These are phyloP conservation scores for Nephrotoma flavescens DNA, from an alignment of 2,888 invertebrate species.

Conservation along the genomic window DNA sequence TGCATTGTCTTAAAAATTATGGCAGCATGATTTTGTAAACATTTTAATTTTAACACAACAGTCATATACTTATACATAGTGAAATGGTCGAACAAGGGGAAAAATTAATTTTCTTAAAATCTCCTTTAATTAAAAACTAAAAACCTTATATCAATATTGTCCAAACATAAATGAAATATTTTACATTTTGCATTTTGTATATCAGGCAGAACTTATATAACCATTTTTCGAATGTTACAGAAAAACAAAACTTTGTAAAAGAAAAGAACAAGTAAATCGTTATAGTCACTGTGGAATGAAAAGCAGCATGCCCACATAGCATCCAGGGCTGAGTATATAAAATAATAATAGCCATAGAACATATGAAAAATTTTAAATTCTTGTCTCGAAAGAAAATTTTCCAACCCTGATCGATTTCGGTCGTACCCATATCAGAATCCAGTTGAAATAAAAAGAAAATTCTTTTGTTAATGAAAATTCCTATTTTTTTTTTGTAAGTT, in stretches of 20 bases:
- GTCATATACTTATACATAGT: too few species aligned
- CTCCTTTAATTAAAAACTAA: too few species aligned
- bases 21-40: too few species aligned
- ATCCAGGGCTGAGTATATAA: background rate
- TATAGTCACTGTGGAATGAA: background rate
- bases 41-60: too few species aligned
- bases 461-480: background rate
- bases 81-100: too few species aligned
- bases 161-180: too few species aligned
- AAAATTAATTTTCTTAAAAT: too few species aligned
- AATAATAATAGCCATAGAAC: background rate
- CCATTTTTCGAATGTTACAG: background rate
- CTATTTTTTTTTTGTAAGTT: background rate
- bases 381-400: background rate
- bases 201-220: background rate
- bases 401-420: background rate
- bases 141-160: too few species aligned
- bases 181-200: too few species aligned
- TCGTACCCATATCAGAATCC: background rate
- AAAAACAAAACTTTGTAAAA: background rate
- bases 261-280: background rate
- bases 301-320: background rate
- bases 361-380: background rate
- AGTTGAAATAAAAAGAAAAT: background rate
- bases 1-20: too few species aligned